Base-by-base conservation (phyloP, 2,888 invertebrate genomes). In the Imbricaverruca yamaguchii region DNA sequence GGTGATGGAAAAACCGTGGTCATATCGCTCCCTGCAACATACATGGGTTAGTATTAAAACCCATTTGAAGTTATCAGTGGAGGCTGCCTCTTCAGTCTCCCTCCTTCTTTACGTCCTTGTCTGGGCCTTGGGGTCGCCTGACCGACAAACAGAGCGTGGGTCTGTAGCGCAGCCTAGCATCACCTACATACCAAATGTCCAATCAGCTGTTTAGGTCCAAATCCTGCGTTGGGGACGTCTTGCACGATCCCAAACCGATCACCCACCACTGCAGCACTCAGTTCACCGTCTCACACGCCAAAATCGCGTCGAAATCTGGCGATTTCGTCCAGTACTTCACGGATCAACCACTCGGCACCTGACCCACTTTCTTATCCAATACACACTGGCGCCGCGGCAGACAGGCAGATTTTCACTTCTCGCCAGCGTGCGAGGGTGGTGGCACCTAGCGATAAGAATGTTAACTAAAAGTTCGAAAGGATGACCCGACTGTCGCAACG, bases 361-460 rank as follows among this genome's bases (percentile, higher is more conserved):
- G 69, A 69, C 69, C 69, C 69, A 69, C 69, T 69, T 69, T 69
- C 69, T 69, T 69, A 69, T 69, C 69, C 69, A 69, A 69, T 69
- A 69, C 69, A 69, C 69, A 69, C 69, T 69, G 39, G 39, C 23
- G 69, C 12, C 69, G 69, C 12, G 25, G 69, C 23, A 13, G 15
- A 15, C 39, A 13, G 39, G 69, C 25, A 10, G 69, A 69, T 69
- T 69, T 69, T 69, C 69, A 69, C 69, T 69, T 69, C 69, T 25
- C n/a, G 3, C 69, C 25, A 15, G 69, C 39, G 25, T 15, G 15
- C 69, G 25, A 39, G 0, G 13, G 69, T 69, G 69, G 25, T 23
- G 69, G 15, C 69, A 39, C 15, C 15, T 13, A 69, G 39, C 39
- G 69, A 39, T 39, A 7, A 13, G 0, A 0, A 39, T 7, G 15